Conservation (phyloP, 2,797 vertebrate species). For the Scomberomorus guttatus region DNA sequence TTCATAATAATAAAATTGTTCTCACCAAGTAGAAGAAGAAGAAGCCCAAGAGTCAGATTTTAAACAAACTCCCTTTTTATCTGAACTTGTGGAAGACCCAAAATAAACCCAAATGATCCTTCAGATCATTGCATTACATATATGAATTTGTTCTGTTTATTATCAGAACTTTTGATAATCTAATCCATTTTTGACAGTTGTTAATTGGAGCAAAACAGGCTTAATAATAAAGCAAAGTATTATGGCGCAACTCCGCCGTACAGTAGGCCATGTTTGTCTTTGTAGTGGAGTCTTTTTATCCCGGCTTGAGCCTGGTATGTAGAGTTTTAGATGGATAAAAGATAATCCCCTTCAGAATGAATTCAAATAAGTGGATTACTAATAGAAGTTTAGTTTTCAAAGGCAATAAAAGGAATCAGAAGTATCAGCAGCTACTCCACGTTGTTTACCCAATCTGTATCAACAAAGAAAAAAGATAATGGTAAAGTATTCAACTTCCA, state of each 20-base stretch:
- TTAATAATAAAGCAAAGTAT: background rate
- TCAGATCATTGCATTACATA: background rate
- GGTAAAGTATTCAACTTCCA: background rate
- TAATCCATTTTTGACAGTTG: slow-evolving; percentile 3
- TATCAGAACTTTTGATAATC: slow-evolving; percentile 1
- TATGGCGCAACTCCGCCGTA: background rate
- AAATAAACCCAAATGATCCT: background rate
- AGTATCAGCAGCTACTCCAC: slow-evolving; percentile 8
- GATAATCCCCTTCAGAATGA: slow-evolving; percentile 36
- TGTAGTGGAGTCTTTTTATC: slow-evolving; percentile 16
- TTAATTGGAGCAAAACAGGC: slow-evolving; percentile 18
- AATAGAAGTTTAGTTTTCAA: slow-evolving; percentile 40
- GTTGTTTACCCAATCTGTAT: slow-evolving; percentile 18
- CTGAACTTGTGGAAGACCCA: background rate
- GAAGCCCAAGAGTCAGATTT: background rate
- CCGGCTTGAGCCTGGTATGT: slow-evolving; percentile 16
- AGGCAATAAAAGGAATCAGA: slow-evolving; percentile 25
- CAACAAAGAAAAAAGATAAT: background rate
- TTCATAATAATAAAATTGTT: background rate
- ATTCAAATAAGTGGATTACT: slow-evolving; percentile 51
- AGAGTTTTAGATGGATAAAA: slow-evolving; percentile 41
- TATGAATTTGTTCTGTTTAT: background rate
- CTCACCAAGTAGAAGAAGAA: background rate
- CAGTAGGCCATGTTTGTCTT: slow-evolving; percentile 3
- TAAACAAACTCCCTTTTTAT: background rate